These are phyloP conservation scores for Antedon mediterranea DNA, from an alignment of 53 echinoderm and acorn worm species.

Conservation along the genomic window DNA sequence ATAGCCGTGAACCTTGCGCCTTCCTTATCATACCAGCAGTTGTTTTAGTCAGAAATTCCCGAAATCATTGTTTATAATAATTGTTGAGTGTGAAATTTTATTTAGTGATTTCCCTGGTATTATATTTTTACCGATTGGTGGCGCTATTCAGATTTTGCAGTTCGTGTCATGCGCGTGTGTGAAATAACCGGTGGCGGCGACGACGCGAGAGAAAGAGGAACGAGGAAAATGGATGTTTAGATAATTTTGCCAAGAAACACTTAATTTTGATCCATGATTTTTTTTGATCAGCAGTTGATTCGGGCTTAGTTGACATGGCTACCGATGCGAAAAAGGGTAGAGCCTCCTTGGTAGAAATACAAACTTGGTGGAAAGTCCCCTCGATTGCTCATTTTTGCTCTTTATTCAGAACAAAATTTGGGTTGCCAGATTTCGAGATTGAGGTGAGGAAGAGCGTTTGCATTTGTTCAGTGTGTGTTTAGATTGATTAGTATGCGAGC, in stretches of 20 bases:
- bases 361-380: slow-evolving; percentile 94
- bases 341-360: slow-evolving; percentile 57
- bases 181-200: neutral
- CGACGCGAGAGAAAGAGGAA: neutral
- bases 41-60: too few species aligned
- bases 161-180: neutral
- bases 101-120: too few species aligned
- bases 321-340: neutral
- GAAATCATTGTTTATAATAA: too few species aligned
- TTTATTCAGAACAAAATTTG: slow-evolving; percentile 67
- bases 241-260: neutral
- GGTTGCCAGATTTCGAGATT: slow-evolving; percentile 87
- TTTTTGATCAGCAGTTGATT: neutral
- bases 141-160: neutral
- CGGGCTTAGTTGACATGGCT: neutral
- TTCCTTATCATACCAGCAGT: too few species aligned
- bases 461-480: neutral
- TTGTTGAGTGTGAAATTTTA: too few species aligned
- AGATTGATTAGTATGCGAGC: neutral
- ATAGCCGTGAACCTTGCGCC: too few species aligned
- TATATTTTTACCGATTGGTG: neutral
- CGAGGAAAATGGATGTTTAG: neutral
- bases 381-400: slow-evolving; percentile 97
- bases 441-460: slow-evolving; percentile 39
- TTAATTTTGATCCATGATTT: neutral